Base-by-base conservation (phyloP, 2,888 invertebrate genomes). In the Blastobasis lacticolella region DNA sequence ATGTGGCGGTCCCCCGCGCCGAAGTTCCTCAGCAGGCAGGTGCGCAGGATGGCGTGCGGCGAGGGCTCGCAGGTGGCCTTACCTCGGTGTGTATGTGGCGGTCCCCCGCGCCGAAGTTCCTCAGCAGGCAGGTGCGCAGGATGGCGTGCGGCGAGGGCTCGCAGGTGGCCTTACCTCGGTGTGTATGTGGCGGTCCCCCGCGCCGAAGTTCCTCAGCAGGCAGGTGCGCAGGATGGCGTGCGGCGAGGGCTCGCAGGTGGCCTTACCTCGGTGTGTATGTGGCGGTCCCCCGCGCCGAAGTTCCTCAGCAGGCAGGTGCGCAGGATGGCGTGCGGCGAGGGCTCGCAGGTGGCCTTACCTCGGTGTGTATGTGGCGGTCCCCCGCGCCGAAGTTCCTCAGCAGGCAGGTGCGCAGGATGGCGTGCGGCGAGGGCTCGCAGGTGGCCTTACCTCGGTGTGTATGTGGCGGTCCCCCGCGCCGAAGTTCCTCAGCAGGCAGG, bases 271-370 rank as follows among this genome's bases (percentile, higher is more conserved):
- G n/a, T n/a, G n/a, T 94, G 92, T 54, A 97, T 95, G 69, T 96
- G 93, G 46, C 96, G 92, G 79, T 97, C 96, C 41, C 94, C 95
- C 55, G 96, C 90, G 40, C 98, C 97, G 78, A 95, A 97, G 88
- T 98, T 98, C 60, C 97, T 88, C 74, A 97, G 94, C 54, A 98
- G 89, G 71, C 98, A 98, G 5, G 97, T 98, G 47, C 97, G 88
- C 51, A 99, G 89, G 58, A 98, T 95, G 62, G 97, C 95, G 87
- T 97, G 98, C 0, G 99, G 99, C 7, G 95, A 94, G 0, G 97
- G 97, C 82, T 98, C 98, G 48, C 97, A 97, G 0, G 97, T 96
- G 77, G 97, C 97, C n/a, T n/a, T n/a, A n/a, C n/a, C n/a, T n/a
- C n/a, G n/a, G n/a, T n/a, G n/a, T 94, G 92, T 54, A 97, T 95